Base-by-base conservation (phyloP, 2,888 invertebrate genomes). In the Volucella inanis region DNA sequence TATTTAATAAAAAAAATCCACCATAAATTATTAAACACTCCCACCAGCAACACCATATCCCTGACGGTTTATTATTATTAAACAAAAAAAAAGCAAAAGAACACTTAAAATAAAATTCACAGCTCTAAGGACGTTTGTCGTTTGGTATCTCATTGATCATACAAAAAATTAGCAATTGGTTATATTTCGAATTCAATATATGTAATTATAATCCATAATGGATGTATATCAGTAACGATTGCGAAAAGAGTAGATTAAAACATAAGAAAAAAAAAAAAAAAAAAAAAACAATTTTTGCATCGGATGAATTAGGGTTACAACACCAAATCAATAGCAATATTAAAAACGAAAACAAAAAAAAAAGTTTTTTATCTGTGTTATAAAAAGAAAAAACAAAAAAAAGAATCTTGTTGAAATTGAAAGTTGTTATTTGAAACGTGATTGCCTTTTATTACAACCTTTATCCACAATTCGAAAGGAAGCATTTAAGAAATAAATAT, bases 1-100 rank as follows among this genome's bases (percentile, higher is more conserved):
- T 50, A 54, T 67, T 61, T 47, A 43, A 64, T 52, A 10, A 72
- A 59, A 50, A 18, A 80, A 54, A 47, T 81, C 76, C 81, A 85
- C 76, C 67, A 76, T 76, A 68, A 47, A 61, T 75, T 81, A 85
- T 72, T 67, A 65, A 84, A 84, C 80, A 75, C 71, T 81, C 85
- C 85, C 85, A 85, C 85, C 85, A 85, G 76, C 76, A 81, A 71
- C 55, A 85, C 81, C 85, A 85, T 85, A 85, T 85, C 81, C 85
- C 67, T 64, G 67, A 81, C 52, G 71, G 71, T 76, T 62, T 68
- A 76, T 15, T 70, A 54, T 47, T 18, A 10, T 64, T n/a, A 43
- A 38, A 38, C 8, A 55, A 61, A 39, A 41, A 22, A 8, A 31
- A 55, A 70, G 0, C 41, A 70, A 76, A 15, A 47, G 59, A 45